A percentile compares a stretch with the other conserved stretches of the same genome.
phyloP scores from a whole-genome alignment of 92 coral and sea anemone species.

The Galaxea fascicularis region DNA sequence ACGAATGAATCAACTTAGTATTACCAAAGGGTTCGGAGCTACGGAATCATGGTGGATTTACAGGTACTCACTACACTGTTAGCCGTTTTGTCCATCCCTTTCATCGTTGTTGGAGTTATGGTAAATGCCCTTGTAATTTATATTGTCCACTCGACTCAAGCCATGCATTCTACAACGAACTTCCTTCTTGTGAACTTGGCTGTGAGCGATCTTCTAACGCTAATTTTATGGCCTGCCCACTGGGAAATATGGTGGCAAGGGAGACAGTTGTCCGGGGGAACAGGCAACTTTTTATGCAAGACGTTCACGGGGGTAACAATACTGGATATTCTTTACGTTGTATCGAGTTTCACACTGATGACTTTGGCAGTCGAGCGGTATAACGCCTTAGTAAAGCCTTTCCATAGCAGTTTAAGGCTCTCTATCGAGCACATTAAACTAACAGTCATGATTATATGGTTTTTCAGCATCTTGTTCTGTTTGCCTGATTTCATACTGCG shows the following conservation, averaged over 20 bases:
- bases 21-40: no score
- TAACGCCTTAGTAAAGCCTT: slow-evolving; percentile 18
- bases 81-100: background rate
- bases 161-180: background rate
- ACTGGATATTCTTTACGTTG: background rate
- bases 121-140: background rate
- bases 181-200: background rate
- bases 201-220: background rate
- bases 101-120: background rate
- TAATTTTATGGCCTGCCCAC: background rate
- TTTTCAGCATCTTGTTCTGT: background rate
- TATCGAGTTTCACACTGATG: background rate
- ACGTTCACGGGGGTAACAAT: background rate
- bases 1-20: no score
- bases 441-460: background rate
- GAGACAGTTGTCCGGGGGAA: background rate
- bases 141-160: background rate
- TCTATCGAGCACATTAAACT: background rate
- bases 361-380: slow-evolving; percentile 14
- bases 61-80: background rate
- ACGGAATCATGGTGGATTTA: background rate
- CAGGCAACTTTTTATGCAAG: background rate
- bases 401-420: background rate
- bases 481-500: slow-evolving; percentile 15
- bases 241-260: background rate